phyloP scores from a whole-genome alignment of 1,140 invertebrate genomes.

The Scaptomyza hsui region DNA sequence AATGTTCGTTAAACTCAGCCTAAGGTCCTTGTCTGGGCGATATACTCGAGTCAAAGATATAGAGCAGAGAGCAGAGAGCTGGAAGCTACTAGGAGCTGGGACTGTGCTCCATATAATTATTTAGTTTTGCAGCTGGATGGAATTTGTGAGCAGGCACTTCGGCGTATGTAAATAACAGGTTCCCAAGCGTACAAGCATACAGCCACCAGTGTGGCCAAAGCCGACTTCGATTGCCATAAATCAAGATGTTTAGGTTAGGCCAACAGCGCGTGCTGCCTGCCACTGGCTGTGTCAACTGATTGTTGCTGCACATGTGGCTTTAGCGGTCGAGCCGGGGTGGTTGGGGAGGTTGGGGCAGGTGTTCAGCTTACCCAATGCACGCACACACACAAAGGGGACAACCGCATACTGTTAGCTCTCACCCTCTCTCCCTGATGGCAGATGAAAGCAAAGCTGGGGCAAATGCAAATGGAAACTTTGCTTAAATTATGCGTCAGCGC shows the following conservation, averaged over 20 bases:
- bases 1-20: conserved; percentile 75
- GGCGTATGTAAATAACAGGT: conserved; percentile 43
- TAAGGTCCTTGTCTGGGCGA: neutral
- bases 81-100: conserved; percentile 17
- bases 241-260: conserved; percentile 47
- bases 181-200: conserved; percentile 26
- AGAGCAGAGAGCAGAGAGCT: conserved; percentile 12
- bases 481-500: conserved; percentile 67
- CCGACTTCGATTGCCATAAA: conserved; percentile 75
- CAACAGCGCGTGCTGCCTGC: neutral
- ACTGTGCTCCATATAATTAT: conserved; percentile 68
- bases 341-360: conserved; percentile 12
- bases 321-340: neutral
- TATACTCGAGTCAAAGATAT: neutral
- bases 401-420: neutral
- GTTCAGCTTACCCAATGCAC: conserved; percentile 26
- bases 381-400: conserved; percentile 1
- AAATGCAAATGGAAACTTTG: conserved; percentile 55
- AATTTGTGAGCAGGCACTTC: conserved; percentile 49
- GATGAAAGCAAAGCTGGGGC: conserved; percentile 15
- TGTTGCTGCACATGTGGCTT: conserved; percentile 46
- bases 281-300: conserved; percentile 58
- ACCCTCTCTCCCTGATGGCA: conserved; percentile 1
- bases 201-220: conserved; percentile 11
- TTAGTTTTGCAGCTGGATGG: conserved; percentile 72